Evolutionary conservation across 2,113 vertebrate species (phyloP), one percentile per base, ranked within the genome.

Genomic region (Balaenoptera acutorostrata): DNA sequence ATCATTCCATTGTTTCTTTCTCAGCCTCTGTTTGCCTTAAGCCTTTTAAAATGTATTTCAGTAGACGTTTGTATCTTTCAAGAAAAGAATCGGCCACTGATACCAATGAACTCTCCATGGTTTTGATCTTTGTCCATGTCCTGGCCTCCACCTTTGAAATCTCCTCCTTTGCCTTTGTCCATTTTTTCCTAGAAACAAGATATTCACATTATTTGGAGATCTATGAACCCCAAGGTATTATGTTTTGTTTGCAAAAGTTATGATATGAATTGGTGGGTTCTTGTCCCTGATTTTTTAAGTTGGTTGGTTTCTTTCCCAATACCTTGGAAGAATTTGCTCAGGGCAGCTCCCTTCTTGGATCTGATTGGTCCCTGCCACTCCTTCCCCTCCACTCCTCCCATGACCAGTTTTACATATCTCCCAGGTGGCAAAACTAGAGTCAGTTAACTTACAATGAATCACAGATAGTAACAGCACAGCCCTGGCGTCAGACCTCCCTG

Each of bases 371-470:
- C 41, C 72, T 44, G 44, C 7, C 66, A 72, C 59, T 72, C 23
- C 25, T 80, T 63, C 20, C 41, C 84, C 27, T 57, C 66, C 75
- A 23, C 55, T 63, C 46, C 57, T n/a, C 46, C 86, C 20, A 15
- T 3, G 59, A 36, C 81, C 77, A 46, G 11, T 81, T 90, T 82
- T 59, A 94, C 59, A 77, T 23, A 84, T 55, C 71, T 69, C 86
- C 75, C 86, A 96, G 93, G 55, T 82, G 77, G 49, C 72, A 95
- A 89, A 95, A 93, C 46, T n/a, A 77, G 64, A 59, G 82, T 89
- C 90, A 77, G 14, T 90, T 81, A 52, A 88, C 75, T 87, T 41
- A 78, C 68, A 96, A 57, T 87, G 57, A 96, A 59, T 96, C 55
- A 44, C 33, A 25, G 31, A 33, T 44, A 93, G 64, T 87, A 90